Conservation (phyloP, 2,113 vertebrate genomes). For the Sinosuthora webbiana region DNA sequence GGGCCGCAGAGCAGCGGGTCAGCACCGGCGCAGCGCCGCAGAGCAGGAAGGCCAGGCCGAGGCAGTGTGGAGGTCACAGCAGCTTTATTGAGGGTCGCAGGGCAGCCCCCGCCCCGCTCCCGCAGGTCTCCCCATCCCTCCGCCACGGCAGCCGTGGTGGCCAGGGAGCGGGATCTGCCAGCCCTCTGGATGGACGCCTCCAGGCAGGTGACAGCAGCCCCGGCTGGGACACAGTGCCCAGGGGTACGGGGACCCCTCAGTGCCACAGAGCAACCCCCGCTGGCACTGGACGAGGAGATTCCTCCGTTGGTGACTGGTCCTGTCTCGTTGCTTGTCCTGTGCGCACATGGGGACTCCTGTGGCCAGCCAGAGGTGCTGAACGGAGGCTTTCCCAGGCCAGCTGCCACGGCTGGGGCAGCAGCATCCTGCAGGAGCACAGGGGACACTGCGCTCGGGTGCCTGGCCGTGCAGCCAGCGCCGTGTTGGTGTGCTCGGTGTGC, state of each 20-base stretch:
- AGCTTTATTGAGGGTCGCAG: not conserved
- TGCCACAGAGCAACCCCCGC: fast-evolving
- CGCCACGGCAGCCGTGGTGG: fast-evolving
- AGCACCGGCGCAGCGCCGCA: no score
- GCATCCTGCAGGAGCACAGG: fast-evolving
- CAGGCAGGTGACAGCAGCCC: fast-evolving
- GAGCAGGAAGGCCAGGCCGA: not conserved
- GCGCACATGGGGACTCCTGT: fast-evolving
- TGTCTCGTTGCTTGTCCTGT: not conserved
- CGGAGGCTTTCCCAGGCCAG: fast-evolving
- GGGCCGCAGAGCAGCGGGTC: not conserved
- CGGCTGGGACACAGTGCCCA: fast-evolving
- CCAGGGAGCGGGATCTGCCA: fast-evolving
- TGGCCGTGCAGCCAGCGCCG: fast-evolving
- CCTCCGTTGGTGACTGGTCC: fast-evolving
- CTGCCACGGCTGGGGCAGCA: not conserved
- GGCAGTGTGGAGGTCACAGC: not conserved
- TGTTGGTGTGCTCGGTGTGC: not conserved
- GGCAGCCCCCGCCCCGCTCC: not conserved
- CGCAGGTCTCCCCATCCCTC: not conserved
- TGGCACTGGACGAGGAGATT: not conserved
- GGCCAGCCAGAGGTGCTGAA: not conserved
- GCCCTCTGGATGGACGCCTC: not conserved
- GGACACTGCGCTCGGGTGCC: fast-evolving
- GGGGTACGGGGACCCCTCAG: fast-evolving